Evolutionary conservation across 2,113 vertebrate genomes (phyloP), one percentile per base, ranked within the genome.

Genomic region (Nymphicus hollandicus): DNA sequence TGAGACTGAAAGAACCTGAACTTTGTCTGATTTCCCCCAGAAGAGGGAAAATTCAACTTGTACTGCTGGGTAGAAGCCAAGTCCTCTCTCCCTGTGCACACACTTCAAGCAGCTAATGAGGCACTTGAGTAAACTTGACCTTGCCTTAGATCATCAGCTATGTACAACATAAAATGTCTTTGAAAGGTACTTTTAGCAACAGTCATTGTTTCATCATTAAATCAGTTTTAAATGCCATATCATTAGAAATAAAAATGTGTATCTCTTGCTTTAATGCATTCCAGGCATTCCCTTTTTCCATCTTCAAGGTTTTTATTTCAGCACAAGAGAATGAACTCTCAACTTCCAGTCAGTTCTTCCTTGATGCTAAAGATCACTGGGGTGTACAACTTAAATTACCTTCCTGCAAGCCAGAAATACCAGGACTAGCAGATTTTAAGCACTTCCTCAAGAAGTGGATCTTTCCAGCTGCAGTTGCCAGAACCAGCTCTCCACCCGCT

Each of bases 121-220:
- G 37, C 56, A 43, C 49, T 50, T 86, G 50, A 95, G 86, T 80
- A 66, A 96, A 95, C 71, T 2, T 86, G 79, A 90, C 66, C 89
- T 77, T 86, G 81, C 79, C 60, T 83, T 73, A 55, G 68, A 88
- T 81, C 76, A 88, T 1, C 0, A 1, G 10, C 9, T 35, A 87
- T 0, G 20, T 16, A 80, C 60, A 80, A 80, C 44, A 60, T 5
- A 5, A 88, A 84, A 81, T 6, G 5, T 10, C 55, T 94, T 27
- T 50, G 8, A 93, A 91, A 94, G 78, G 83, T 17, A 47, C 37
- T 66, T 89, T 27, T 6, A 73, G 63, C 27, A 91, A 53, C 63
- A 55, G n/a, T 13, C 43, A 33, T 10, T 58, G 37, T 80, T 88
- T 63, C 31, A 61, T 25, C 37, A 69, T 24, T 53, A 63, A 23